Percentiles rank a stretch among this genome's conserved stretches.
These are phyloP conservation scores for Pelvicachromis taeniatus DNA, from an alignment of 2,113 vertebrate genomes.

Conservation along the genomic window DNA sequence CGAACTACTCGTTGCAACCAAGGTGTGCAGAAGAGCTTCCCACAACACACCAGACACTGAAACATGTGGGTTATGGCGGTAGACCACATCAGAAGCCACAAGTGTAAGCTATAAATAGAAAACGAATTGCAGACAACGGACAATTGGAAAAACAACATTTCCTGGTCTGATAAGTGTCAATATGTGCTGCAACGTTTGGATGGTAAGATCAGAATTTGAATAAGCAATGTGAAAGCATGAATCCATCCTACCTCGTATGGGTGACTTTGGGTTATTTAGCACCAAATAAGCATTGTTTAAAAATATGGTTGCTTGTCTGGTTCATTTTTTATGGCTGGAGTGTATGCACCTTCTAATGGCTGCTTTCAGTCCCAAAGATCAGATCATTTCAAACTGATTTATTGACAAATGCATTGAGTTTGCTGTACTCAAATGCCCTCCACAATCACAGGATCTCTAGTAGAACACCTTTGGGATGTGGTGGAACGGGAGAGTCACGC, in stretches of 20 bases:
- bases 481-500: background rate
- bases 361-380: background rate
- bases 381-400: background rate
- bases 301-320: background rate
- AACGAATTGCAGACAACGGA: background rate
- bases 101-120: background rate
- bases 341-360: background rate
- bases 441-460: background rate
- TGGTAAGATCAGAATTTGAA: too few relatives aligned
- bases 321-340: background rate
- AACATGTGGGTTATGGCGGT: background rate
- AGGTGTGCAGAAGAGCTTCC: background rate
- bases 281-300: background rate
- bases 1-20: background rate
- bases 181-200: too few relatives aligned
- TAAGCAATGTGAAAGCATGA: background rate
- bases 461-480: background rate
- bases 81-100: rapidly evolving
- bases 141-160: background rate
- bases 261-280: background rate
- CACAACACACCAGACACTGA: background rate
- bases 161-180: background rate
- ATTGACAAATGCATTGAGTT: rapidly evolving
- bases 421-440: background rate
- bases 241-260: background rate